Evolutionary conservation across 2,113 vertebrate species (phyloP), one percentile per base, ranked within the genome.

Genomic region (Caracal caracal): DNA sequence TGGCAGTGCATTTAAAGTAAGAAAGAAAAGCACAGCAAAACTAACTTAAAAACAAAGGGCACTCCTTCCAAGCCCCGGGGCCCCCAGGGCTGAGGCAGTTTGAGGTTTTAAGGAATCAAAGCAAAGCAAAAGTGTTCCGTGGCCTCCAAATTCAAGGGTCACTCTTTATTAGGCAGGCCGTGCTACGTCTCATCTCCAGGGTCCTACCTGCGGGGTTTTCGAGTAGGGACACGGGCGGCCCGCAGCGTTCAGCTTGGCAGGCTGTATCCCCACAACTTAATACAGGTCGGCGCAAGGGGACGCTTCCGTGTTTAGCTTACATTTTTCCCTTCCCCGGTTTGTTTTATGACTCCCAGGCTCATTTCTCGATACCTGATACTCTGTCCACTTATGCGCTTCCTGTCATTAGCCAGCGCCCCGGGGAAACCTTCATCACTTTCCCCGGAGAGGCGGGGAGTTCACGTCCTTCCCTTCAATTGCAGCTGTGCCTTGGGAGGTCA

Each of bases 331-430:
- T 63, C 66, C 30, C 8, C 59, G 53, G 51, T 85, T 85, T 78
- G 71, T 86, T 88, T 85, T 92, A 85, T 95, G 82, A n/a, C 37
- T 96, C 76, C 49, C 80, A 91, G 56, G 51, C 43, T 93, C 81
- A 85, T 63, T 93, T 71, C 71, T 71, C 3, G 93, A 93, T 73
- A 93, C 70, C 15, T 11, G 92, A 92, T 76, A 30, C 37, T 89
- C n/a, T 5, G 37, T 59, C 70, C 87, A 84, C 94, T 93, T 83
- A 35, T 2, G 4, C 2, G 0, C 73, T 97, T 97, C 96, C 78
- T 71, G 85, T 84, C 88, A 53, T 96, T 96, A 97, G n/a, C 37
- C 40, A 37, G 51, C 35, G 68, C 33, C 80, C 66, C 0, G 0
- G 35, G 35, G 78, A 90, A 90, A 53, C 47, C 53, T 87, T 37